These are phyloP conservation scores for Sminthurides bifidus DNA, from an alignment of 1,140 invertebrate species.

Conservation along the genomic window DNA sequence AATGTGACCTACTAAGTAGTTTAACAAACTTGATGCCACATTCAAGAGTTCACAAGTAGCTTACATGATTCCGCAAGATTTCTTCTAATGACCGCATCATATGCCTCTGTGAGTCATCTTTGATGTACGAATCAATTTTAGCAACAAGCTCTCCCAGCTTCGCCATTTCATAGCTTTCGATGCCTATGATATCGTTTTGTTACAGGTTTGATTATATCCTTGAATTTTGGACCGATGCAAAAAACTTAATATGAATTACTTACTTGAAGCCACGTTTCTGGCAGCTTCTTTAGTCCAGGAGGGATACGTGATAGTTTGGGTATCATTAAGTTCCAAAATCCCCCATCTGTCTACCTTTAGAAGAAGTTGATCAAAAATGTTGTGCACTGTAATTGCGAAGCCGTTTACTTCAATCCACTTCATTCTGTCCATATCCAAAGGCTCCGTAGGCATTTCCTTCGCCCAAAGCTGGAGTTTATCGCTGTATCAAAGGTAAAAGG, in stretches of 20 bases:
- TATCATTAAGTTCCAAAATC: not conserved
- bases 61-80: constrained; percentile 9
- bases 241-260: not conserved
- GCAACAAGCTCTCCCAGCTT: not conserved
- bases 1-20: not conserved
- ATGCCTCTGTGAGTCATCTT: not conserved
- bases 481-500: not conserved
- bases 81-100: constrained; percentile 6
- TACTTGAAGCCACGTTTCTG: not conserved
- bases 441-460: not conserved
- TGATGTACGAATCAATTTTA: constrained; percentile 4
- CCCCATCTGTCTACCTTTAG: not conserved
- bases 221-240: not conserved
- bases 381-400: constrained; percentile 4
- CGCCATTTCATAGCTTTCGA: not conserved
- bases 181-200: not conserved
- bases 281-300: not conserved
- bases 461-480: not conserved
- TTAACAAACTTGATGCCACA: not conserved
- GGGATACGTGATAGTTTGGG: not conserved
- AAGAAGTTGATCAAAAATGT: constrained; percentile 6
- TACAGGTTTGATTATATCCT: not conserved
- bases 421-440: not conserved
- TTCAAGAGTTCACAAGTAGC: no score
- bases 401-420: constrained; percentile 15